These are phyloP conservation scores for Sinhomidia bicolor DNA, from an alignment of 2,888 invertebrate genomes.

Conservation along the genomic window DNA sequence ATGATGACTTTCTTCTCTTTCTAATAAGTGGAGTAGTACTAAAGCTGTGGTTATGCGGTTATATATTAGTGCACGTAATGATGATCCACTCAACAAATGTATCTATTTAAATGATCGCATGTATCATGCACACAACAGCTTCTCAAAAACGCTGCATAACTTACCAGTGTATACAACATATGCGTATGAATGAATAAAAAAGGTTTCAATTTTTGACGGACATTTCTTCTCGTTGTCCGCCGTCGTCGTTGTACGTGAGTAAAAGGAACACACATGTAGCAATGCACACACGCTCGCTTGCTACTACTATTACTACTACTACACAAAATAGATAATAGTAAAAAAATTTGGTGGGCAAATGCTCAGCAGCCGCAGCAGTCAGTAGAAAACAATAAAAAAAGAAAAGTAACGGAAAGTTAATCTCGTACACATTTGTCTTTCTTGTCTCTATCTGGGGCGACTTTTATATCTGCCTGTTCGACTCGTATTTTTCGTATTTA, in stretches of 20 bases:
- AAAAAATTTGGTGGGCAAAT: slow-evolving; percentile 34
- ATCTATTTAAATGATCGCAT: slow-evolving; percentile 53
- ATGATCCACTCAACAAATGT: slow-evolving; percentile 13
- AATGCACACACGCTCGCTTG: too few relatives aligned
- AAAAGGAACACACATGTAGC: slow-evolving; percentile 53
- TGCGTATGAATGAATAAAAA: not conserved
- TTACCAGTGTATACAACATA: not conserved
- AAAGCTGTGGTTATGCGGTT: not conserved
- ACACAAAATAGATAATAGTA: slow-evolving; percentile 18
- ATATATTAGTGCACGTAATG: not conserved
- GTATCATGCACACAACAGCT: slow-evolving; percentile 49
- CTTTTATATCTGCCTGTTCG: slow-evolving; percentile 25
- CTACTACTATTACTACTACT: not conserved
- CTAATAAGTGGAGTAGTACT: not conserved
- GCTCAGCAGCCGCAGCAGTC: slow-evolving; percentile 19
- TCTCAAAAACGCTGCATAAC: too few relatives aligned
- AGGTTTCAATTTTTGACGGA: not conserved
- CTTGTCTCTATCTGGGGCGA: slow-evolving; percentile 62
- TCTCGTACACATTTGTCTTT: slow-evolving; percentile 61
- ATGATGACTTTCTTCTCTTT: not conserved
- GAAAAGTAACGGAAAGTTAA: slow-evolving; percentile 60
- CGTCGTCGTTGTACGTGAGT: slow-evolving; percentile 49
- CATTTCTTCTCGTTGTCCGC: slow-evolving; percentile 10
- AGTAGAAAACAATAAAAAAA: slow-evolving; percentile 30
- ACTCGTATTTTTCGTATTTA: not conserved